Percentiles rank a stretch among this genome's conserved stretches.
Conservation (phyloP, 2,113 vertebrate genomes). For the Erpornis zantholeuca region DNA sequence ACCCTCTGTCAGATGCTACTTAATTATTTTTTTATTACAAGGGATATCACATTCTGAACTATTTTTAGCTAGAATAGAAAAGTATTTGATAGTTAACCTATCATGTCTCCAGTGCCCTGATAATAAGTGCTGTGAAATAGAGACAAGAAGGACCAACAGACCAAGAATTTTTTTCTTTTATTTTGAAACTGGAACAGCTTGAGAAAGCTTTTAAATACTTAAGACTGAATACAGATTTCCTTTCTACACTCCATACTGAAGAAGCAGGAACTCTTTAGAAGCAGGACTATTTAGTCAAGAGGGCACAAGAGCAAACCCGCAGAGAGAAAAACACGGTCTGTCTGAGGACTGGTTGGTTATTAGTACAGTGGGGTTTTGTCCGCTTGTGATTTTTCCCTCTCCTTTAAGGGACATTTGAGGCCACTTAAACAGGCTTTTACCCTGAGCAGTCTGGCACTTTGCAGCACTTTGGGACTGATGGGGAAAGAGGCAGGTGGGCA, state of each 20-base stretch:
- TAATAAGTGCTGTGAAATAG: neutral
- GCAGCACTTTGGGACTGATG: neutral
- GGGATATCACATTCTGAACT: neutral
- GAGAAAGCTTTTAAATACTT: neutral
- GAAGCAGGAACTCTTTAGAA: neutral
- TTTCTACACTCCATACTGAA: neutral
- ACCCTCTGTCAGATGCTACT: neutral
- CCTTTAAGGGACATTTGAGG: neutral
- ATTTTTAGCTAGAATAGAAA: neutral
- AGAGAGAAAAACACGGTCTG: neutral
- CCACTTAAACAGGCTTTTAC: neutral
- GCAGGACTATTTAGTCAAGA: neutral
- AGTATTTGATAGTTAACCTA: neutral
- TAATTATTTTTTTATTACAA: neutral
- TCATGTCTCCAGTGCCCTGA: neutral
- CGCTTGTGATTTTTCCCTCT: fast-evolving
- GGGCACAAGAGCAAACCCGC: neutral
- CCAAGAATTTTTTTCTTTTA: no score
- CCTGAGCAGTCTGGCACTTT: neutral
- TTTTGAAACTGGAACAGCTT: neutral
- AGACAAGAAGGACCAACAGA: neutral
- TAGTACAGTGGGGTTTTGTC: neutral
- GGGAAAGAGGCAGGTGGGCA: neutral
- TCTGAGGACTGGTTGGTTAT: neutral
- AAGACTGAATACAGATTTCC: neutral